Conservation (phyloP, 2,888 invertebrate genomes). For the Limulus polyphemus region DNA sequence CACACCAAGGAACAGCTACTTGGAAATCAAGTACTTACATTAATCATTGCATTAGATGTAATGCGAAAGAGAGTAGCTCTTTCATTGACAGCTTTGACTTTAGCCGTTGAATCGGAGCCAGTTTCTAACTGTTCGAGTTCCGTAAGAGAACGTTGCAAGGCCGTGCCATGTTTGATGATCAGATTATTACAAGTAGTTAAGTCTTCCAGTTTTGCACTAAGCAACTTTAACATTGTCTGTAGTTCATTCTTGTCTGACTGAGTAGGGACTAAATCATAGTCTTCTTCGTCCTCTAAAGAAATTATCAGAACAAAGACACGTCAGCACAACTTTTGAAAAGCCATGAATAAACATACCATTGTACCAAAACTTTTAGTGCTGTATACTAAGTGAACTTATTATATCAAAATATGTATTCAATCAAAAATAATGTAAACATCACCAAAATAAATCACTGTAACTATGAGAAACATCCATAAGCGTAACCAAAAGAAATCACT, state of each 20-base stretch:
- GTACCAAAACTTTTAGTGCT: too few relatives aligned
- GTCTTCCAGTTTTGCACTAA: constrained; percentile 71
- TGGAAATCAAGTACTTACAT: constrained; percentile 47
- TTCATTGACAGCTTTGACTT: constrained; percentile 53
- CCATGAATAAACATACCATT: too few relatives aligned
- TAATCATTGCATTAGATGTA: constrained; percentile 92
- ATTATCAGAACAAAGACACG: too few relatives aligned
- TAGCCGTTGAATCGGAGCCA: constrained; percentile 25
- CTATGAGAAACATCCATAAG: too few relatives aligned
- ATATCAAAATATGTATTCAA: too few relatives aligned
- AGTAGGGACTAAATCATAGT: constrained; percentile 47
- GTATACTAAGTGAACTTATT: too few relatives aligned
- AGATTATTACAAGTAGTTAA: constrained; percentile 82
- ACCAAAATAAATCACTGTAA: too few relatives aligned
- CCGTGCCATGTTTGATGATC: constrained; percentile 72
- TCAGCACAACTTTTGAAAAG: too few relatives aligned
- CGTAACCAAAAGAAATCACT: too few relatives aligned
- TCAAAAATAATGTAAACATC: too few relatives aligned
- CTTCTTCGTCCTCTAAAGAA: constrained; percentile 54
- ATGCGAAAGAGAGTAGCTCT: constrained; percentile 85
- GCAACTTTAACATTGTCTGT: constrained; percentile 42
- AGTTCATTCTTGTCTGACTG: constrained; percentile 44
- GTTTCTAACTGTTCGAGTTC: constrained; percentile 39
- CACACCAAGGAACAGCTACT: too few relatives aligned
- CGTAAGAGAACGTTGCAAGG: constrained; percentile 50